Conservation (phyloP, 2,888 invertebrate species). For the Euclidia mi region DNA sequence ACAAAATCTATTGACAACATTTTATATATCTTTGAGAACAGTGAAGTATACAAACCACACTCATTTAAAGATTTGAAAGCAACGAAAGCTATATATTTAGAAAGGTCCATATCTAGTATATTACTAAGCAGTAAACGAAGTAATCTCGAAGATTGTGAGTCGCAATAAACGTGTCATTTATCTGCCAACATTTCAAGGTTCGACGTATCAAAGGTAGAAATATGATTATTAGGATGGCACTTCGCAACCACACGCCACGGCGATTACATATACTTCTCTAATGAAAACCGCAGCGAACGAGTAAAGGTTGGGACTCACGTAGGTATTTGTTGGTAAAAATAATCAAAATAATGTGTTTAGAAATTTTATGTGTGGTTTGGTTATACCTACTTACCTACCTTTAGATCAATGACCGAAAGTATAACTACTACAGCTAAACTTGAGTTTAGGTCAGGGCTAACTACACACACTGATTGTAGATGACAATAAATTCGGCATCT, state of each 20-base stretch:
- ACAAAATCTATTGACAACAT: too few relatives aligned
- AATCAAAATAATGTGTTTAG: not conserved
- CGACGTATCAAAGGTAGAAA: constrained; percentile 72
- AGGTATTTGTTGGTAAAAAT: not conserved
- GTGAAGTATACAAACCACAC: too few relatives aligned
- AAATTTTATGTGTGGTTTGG: too few relatives aligned
- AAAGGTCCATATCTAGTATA: constrained; percentile 5
- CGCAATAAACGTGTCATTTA: constrained; percentile 41
- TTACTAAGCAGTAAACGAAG: constrained; percentile 21
- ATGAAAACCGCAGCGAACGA: constrained; percentile 76
- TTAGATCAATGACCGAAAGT: too few relatives aligned
- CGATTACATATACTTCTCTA: constrained; percentile 78
- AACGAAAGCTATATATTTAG: too few relatives aligned
- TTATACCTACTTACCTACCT: too few relatives aligned
- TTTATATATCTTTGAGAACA: too few relatives aligned
- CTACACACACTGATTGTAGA: too few relatives aligned
- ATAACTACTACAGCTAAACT: too few relatives aligned
- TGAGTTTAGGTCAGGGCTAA: too few relatives aligned
- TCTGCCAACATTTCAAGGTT: constrained; percentile 73
- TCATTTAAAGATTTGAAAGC: too few relatives aligned
- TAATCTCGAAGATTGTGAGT: constrained; percentile 32
- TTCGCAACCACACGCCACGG: constrained; percentile 81
- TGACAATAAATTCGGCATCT: too few relatives aligned
- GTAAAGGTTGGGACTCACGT: constrained; percentile 38
- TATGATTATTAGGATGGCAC: constrained; percentile 84